Conservation (phyloP, 2,113 vertebrate species). For the Myrmecobius fasciatus region DNA sequence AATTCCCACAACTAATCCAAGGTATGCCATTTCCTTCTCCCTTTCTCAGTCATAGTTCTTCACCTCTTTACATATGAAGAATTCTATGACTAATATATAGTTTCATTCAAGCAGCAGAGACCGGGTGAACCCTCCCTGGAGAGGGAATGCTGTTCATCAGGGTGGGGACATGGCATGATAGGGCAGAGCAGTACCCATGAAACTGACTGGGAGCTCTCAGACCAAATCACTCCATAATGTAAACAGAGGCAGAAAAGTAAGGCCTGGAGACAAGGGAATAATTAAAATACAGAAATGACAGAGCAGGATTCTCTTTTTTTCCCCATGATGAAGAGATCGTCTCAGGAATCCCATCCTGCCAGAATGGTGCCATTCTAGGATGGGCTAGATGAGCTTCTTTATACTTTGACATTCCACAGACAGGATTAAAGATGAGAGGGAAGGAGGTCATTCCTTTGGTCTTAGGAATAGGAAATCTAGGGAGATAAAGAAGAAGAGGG, state of each 20-base stretch:
- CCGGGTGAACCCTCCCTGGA: neutral
- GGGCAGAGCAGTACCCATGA: rapidly evolving
- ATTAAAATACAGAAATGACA: neutral
- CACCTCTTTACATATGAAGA: neutral
- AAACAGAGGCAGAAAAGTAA: rapidly evolving
- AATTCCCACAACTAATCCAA: neutral
- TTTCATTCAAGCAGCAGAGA: neutral
- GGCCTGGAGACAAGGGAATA: neutral
- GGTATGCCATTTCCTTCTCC: rapidly evolving
- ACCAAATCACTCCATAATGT: neutral
- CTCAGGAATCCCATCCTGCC: neutral
- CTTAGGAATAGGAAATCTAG: neutral
- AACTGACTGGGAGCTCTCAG: rapidly evolving
- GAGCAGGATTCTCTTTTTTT: neutral
- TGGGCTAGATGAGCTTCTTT: neutral
- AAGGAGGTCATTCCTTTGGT: neutral
- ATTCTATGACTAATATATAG: neutral
- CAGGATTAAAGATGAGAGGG: neutral
- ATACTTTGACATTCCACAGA: neutral
- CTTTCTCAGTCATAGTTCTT: rapidly evolving
- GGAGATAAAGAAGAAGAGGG: neutral
- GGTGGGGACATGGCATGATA: neutral
- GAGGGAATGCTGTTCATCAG: neutral
- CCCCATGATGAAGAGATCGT: neutral
- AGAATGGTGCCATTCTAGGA: neutral